phyloP scores from a whole-genome alignment of 2,113 vertebrate species.

The Percina caprodes region DNA sequence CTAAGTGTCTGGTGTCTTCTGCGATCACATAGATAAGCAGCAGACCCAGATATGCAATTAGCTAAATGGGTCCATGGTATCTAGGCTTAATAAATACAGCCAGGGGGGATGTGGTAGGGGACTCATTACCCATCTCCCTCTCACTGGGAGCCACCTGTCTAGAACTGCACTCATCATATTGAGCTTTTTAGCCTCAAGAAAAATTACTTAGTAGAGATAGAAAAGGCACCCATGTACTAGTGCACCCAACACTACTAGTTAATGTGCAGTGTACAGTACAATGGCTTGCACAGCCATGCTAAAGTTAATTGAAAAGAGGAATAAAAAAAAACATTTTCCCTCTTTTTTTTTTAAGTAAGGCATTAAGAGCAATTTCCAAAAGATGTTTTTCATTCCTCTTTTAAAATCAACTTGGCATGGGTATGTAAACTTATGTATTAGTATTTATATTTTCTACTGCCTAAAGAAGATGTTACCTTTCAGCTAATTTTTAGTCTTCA shows the following conservation, averaged over 20 bases:
- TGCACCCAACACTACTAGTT: neutral
- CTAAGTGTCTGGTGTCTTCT: conserved; percentile 52
- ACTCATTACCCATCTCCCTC: conserved; percentile 21
- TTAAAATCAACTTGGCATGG: too few species aligned
- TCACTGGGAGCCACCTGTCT: conserved; percentile 36
- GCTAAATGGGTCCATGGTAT: conserved; percentile 69
- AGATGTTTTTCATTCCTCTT: too few species aligned
- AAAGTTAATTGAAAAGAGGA: too few species aligned
- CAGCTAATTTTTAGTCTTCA: neutral
- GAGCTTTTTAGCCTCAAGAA: conserved; percentile 13
- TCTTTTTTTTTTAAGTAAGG: too few species aligned
- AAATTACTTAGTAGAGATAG: neutral
- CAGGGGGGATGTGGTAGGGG: neutral
- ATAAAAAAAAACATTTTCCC: neutral
- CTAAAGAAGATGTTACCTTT: conserved; percentile 13
- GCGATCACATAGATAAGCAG: conserved; percentile 37
- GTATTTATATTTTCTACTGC: neutral
- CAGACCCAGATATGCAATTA: conserved; percentile 66
- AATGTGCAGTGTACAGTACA: neutral
- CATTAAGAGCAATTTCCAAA: too few species aligned
- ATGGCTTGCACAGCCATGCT: too few species aligned
- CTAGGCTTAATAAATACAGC: conserved; percentile 52
- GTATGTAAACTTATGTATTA: too few species aligned
- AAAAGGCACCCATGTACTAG: neutral
- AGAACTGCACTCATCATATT: conserved; percentile 23